Evolutionary conservation across 2,888 invertebrate species (phyloP).

Genomic region (Scrobipalpa atriplicella): DNA sequence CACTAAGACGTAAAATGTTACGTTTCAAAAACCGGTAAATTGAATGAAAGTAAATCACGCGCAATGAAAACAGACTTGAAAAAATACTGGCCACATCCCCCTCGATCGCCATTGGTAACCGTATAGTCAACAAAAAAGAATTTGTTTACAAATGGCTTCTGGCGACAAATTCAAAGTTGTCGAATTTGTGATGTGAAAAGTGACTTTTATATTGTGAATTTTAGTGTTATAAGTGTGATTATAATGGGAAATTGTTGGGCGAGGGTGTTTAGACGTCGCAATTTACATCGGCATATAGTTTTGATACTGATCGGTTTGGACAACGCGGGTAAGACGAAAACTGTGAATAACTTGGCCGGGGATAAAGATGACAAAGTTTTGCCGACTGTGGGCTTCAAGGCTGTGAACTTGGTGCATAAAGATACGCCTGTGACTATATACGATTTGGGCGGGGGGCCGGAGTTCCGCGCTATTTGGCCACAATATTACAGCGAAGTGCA

Average conservation of each 20-base stretch:
- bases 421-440: constrained; percentile 89
- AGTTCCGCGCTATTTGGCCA: constrained; percentile 92
- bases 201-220: constrained; percentile 33
- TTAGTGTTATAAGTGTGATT: constrained; percentile 37
- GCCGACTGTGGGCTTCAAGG: constrained; percentile 93
- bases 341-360: constrained; percentile 86
- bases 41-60: neutral
- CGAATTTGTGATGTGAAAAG: constrained; percentile 54
- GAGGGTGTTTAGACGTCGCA: constrained; percentile 59
- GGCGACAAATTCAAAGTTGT: constrained; percentile 68
- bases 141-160: constrained; percentile 76
- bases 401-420: constrained; percentile 86
- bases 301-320: constrained; percentile 92
- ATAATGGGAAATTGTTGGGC: constrained; percentile 74
- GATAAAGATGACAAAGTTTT: constrained; percentile 86
- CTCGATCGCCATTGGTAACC: constrained; percentile 72
- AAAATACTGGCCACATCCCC: constrained; percentile 62
- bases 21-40: constrained; percentile 18
- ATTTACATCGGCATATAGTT: constrained; percentile 85
- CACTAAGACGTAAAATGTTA: constrained; percentile 3
- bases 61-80: constrained; percentile 41
- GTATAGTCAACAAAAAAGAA: constrained; percentile 74
- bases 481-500: constrained; percentile 93
- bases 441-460: constrained; percentile 92
- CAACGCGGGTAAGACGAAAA: constrained; percentile 96